These are phyloP conservation scores for Himantopus leucocephalus DNA, from an alignment of 2,113 vertebrate species.

Conservation along the genomic window DNA sequence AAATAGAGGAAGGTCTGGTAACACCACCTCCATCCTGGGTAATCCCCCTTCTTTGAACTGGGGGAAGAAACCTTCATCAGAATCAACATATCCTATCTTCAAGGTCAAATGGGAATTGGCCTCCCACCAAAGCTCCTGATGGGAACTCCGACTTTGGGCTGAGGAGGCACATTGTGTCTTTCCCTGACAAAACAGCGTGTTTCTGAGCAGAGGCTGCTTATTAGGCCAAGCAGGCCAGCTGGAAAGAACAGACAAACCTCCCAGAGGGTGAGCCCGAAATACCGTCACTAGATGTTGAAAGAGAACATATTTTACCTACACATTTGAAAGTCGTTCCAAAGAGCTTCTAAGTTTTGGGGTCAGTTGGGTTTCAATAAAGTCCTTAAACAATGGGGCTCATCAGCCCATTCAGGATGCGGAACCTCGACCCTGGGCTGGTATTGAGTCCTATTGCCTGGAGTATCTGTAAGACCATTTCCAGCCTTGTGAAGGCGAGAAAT, in stretches of 20 bases:
- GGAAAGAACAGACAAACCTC: background rate
- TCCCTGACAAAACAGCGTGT: background rate
- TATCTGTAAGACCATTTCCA: background rate
- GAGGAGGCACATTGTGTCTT: rapidly evolving
- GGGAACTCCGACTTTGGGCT: background rate
- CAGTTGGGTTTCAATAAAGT: background rate
- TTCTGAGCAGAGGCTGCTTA: background rate
- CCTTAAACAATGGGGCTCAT: background rate
- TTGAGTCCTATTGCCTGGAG: background rate
- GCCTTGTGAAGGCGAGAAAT: background rate
- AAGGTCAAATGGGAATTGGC: background rate
- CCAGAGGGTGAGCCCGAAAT: background rate
- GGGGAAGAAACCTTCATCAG: background rate
- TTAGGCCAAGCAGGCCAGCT: background rate
- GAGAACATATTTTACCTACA: background rate
- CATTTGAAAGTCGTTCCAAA: background rate
- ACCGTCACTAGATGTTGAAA: background rate
- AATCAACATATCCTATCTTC: background rate
- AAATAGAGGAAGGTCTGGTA: background rate
- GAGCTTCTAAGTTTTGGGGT: background rate
- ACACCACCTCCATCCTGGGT: background rate
- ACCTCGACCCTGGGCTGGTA: background rate
- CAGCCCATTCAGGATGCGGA: background rate
- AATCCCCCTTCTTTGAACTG: background rate
- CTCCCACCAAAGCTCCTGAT: background rate